Base-by-base conservation (phyloP, 2,797 vertebrate species). In the Pantherophis vulpinus region DNA sequence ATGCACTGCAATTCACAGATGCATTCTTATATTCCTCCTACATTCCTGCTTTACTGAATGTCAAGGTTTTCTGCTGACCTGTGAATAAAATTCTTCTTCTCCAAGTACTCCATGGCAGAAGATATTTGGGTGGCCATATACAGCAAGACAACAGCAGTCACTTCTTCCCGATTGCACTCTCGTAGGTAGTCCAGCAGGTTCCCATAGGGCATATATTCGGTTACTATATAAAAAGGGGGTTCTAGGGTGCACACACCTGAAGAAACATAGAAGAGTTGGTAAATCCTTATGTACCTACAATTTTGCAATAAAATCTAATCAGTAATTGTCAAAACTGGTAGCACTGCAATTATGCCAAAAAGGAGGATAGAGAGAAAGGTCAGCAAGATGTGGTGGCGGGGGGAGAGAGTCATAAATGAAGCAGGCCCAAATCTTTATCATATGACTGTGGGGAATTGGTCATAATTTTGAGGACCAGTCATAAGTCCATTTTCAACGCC, bases 61-160 rank as follows among this genome's bases (percentile, higher is more conserved):
- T 92, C 3, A 8, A 5, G 1, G 2, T 79, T n/a, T 54, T 87
- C 88, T 1, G 94, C 97, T 94, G 87, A 99, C 99, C 99, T 98
- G 96, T 99, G 99, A 95, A 99, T 99, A 96, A 99, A 99, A 96
- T 99, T 99, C 97, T 99, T 99, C 97, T 99, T 99, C 97, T 99
- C 99, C 94, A 99, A 97, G 95, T 99, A 99, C 94, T 99, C 99
- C 99, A 99, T 99, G 88, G 99, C 99, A 61, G 99, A 99, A 55
- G 99, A 99, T 98, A 99, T 99, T 97, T 99, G 99, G 0, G 99
- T 99, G 94, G 99, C 99, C 99, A 99, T 99, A 97, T 99, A 99
- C 6, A 99, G 99, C 94, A 99, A 97, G 88, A 99, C 99, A 6
- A 99, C 99, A 0, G 99, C 99, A 0, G 98, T 99, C 96, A 99